Percentiles rank a stretch among this genome's conserved stretches.
Conservation (phyloP, 2,113 vertebrate genomes). For the Bos taurus region ARS-UCD2.0 NC_037342.1:36505001-36505500, state of each 20-base stretch:
- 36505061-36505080: background rate
- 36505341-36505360: background rate
- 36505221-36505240: background rate
- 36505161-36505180: background rate
- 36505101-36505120: background rate
- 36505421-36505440: background rate
- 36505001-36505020: background rate
- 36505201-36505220: background rate
- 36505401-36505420: background rate
- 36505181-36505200: background rate
- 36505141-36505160: background rate
- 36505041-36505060: background rate
- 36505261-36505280: background rate
- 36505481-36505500: background rate
- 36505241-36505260: background rate
- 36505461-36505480: background rate
- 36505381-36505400: constrained; percentile 3
- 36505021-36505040: background rate
- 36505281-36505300: background rate
- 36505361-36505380: background rate
- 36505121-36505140: background rate
- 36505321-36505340: constrained; percentile 29
- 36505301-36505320: background rate
- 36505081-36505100: background rate
- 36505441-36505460: background rate